Conservation (phyloP, 2,888 invertebrate genomes). For the Polydesmus complanatus region DNA sequence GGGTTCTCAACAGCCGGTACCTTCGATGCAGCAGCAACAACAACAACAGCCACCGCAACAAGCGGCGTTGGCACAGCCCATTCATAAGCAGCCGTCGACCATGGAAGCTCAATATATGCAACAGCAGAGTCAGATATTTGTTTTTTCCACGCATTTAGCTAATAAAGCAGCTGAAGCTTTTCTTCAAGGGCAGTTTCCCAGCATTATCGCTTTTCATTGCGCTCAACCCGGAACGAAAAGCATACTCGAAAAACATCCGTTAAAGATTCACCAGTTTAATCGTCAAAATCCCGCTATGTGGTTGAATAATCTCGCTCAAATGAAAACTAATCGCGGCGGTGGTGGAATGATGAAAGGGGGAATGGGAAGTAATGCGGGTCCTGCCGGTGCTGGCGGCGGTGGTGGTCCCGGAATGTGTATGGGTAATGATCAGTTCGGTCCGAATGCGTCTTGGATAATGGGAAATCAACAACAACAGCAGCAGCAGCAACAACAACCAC, state of each 20-base stretch:
- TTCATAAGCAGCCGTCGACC: slow-evolving; percentile 47
- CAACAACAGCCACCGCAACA: slow-evolving; percentile 17
- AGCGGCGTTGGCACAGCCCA: slow-evolving; percentile 59
- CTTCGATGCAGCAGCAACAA: slow-evolving; percentile 5
- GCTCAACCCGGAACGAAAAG: slow-evolving; percentile 90
- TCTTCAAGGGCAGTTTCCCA: slow-evolving; percentile 71
- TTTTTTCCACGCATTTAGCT: slow-evolving; percentile 84
- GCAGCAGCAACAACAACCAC: too few species aligned
- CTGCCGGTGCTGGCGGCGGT: slow-evolving; percentile 16
- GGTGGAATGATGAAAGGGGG: slow-evolving; percentile 16
- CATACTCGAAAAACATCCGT: slow-evolving; percentile 84
- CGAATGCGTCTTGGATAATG: slow-evolving; percentile 18
- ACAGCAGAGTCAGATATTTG: slow-evolving; percentile 96
- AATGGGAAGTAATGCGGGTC: slow-evolving; percentile 14
- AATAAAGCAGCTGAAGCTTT: slow-evolving; percentile 92
- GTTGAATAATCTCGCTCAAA: slow-evolving; percentile 59
- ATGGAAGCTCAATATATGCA: slow-evolving; percentile 81
- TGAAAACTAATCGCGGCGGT: slow-evolving; percentile 26
- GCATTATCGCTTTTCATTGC: slow-evolving; percentile 88
- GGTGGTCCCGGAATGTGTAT: slow-evolving; percentile 34
- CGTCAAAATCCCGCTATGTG: slow-evolving; percentile 69
- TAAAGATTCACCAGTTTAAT: slow-evolving; percentile 74
- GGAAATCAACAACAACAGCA: neutral
- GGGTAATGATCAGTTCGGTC: slow-evolving; percentile 13
- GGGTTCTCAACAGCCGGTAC: slow-evolving; percentile 11